Base-by-base conservation (phyloP, 2,797 vertebrate species). In the Varecia variegata region DNA sequence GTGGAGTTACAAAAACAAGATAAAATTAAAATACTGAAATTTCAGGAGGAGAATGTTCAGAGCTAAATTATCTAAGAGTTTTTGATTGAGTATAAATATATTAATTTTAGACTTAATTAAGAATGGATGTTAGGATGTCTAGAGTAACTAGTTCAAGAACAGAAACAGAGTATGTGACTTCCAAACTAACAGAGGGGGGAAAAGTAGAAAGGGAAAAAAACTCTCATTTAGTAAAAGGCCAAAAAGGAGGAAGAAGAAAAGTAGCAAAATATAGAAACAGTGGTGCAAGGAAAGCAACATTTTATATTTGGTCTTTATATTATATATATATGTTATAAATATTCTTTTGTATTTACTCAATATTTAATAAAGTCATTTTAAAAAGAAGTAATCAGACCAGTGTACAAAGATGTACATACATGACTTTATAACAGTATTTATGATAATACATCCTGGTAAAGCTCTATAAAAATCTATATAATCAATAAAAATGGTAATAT, bases 1-100 rank as follows among this genome's bases (percentile, higher is more conserved):
- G 21, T 56, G 70, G n/a, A 9, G 6, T 70, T 52, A 54, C 11
- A 67, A 88, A 86, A 65, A n/a, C 62, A n/a, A 85, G 52, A 70
- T 62, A 80, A 52, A 87, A 88, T 84, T 96, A 76, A 87, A 87
- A 84, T 38, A n/a, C 30, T 40, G 38, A 71, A 76, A 56, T 96
- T 20, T 60, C 58, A 81, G 58, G 40, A 47, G 45, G 35, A 40
- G 18, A 56, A 38, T 32, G 9, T 43, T 43, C 40, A 12, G 47
- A 32, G 86, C 76, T 82, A 83, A 90, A 38, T 73, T 58, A 70
- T 7, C 50, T 67, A 45, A 40, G 30, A 73, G 58, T 40, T 45
- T 89, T 85, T 84, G 50, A 43, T 30, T 68, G 27, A 86, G 20
- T 52, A 7, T 47, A 30, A 90, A 83, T 7, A 58, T n/a, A 20